Evolutionary conservation across 1,140 invertebrate genomes (phyloP).

Genomic region (Scaptomyza graminum): DNA sequence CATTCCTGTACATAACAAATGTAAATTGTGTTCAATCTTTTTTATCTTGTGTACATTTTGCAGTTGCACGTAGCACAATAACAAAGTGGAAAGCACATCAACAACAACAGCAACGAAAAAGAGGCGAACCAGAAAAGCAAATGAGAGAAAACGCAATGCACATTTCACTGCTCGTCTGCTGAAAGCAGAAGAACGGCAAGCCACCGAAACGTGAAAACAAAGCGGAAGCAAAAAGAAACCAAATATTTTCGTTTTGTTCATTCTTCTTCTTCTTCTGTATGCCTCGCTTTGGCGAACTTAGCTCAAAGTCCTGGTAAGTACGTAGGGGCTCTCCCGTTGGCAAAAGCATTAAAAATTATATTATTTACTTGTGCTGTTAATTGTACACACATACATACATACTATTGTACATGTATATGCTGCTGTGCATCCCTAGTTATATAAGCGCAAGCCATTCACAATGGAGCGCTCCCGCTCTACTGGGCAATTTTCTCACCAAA

Average conservation of each 20-base stretch:
- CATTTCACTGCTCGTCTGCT: conserved; percentile 17
- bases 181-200: conserved; percentile 19
- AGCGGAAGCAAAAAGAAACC: conserved; percentile 20
- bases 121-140: conserved; percentile 16
- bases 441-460: neutral
- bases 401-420: neutral
- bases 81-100: conserved; percentile 23
- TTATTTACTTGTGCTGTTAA: no score
- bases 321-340: neutral
- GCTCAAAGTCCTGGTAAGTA: conserved; percentile 35
- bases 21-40: conserved; percentile 36
- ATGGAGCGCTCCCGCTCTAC: neutral
- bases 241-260: conserved; percentile 13
- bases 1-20: conserved; percentile 16
- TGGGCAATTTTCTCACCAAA: no score
- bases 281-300: conserved; percentile 13
- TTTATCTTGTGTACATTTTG: conserved; percentile 45
- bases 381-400: neutral
- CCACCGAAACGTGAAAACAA: conserved; percentile 27
- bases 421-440: neutral
- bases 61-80: conserved; percentile 36
- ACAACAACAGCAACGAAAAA: conserved; percentile 7
- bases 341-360: no score
- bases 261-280: conserved; percentile 1
- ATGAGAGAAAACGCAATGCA: conserved; percentile 44